Evolutionary conservation across 1,140 invertebrate species (phyloP), one percentile per base, ranked within the genome.

Genomic region (Lepidurus packardi): DNA sequence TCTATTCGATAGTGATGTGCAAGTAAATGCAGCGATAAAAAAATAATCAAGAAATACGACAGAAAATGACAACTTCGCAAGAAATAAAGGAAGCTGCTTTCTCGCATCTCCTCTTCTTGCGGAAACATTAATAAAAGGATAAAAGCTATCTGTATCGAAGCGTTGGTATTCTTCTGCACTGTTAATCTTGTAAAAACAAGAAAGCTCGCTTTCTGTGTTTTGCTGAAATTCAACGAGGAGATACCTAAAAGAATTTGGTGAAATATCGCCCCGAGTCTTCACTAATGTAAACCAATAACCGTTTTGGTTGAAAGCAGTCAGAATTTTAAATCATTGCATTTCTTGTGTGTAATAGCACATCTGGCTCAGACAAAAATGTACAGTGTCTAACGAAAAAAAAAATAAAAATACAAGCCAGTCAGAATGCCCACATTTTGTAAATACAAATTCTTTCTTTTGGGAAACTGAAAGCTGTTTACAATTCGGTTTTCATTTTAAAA

Each of bases 211-310:
- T 34, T 34, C 0, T 34, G 34, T 34, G 34, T 34, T 34, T n/a
- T 65, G 53, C 13, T 65, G 45, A 65, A 65, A 65, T 65, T 34
- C 34, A 34, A 4, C 34, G 53, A 65, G 53, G 53, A 34, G 34
- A 4, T 34, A 34, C 34, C 34, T 65, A 65, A 65, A 47, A 65
- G 53, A 65, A 65, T 13, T n/a, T 21, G 16, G 13, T 65, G 53
- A 9, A 7, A 34, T 34, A 34, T 34, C 34, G 10, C 45, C 53
- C 13, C 53, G 53, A n/a, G 53, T 65, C 53, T 65, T 8, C 16
- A 65, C 16, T 13, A 65, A n/a, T 65, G 16, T n/a, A 65, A 65
- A 65, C 53, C 53, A 65, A 65, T 65, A 65, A 65, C 53, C 53
- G 21, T 65, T 65, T 16, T 13, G 16, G 53, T 65, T 65, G 21